Percentiles rank a stretch among this genome's conserved stretches.
Conservation (phyloP, 2,888 invertebrate species). For the Pachymerium ferrugineum region DNA sequence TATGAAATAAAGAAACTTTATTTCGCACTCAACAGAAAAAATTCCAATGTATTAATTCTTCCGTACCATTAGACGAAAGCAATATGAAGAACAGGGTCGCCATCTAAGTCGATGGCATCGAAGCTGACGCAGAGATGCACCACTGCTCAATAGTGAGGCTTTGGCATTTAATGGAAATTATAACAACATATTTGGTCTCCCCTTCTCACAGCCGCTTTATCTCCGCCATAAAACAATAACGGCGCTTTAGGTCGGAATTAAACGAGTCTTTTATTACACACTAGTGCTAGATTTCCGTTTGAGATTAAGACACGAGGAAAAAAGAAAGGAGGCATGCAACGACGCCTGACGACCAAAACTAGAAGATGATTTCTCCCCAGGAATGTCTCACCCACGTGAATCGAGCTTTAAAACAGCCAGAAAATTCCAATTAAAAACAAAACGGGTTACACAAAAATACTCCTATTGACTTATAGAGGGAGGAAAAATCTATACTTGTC, state of each 20-base stretch:
- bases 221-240: slow-evolving; percentile 29
- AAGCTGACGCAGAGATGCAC: too few species aligned
- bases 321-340: too few species aligned
- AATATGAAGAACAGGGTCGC: not conserved
- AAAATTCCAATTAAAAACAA: too few species aligned
- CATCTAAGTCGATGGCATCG: not conserved
- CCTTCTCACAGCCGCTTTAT: slow-evolving; percentile 12
- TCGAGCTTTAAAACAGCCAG: too few species aligned
- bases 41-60: too few species aligned
- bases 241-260: slow-evolving; percentile 29
- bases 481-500: too few species aligned
- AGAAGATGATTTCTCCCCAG: not conserved
- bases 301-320: slow-evolving; percentile 17
- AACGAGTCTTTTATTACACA: slow-evolving; percentile 17
- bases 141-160: not conserved
- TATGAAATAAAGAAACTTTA: too few species aligned
- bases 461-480: too few species aligned
- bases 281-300: slow-evolving; percentile 21
- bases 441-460: too few species aligned
- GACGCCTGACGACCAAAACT: not conserved
- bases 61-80: not conserved
- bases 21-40: too few species aligned
- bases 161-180: slow-evolving; percentile 28
- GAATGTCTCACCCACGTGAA: too few species aligned
- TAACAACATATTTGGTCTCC: slow-evolving; percentile 27